Percentiles rank a stretch among this genome's conserved stretches.
Evolutionary conservation across 2,113 vertebrate species (phyloP).

Genomic region (Tichodroma muraria): DNA sequence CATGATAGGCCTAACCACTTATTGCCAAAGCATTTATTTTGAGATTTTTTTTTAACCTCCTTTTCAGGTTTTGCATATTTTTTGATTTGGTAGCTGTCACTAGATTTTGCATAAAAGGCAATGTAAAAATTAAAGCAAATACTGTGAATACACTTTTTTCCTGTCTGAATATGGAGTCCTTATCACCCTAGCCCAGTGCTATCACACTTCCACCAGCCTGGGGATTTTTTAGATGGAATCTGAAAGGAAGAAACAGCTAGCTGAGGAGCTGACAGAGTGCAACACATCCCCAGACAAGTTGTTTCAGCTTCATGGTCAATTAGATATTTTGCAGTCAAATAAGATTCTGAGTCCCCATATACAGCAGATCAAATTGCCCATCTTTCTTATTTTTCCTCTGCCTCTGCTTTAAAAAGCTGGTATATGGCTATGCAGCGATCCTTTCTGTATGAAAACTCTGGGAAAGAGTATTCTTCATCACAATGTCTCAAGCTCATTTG

Average conservation of each 20-base stretch:
- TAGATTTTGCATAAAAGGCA: neutral
- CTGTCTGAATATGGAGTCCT: neutral
- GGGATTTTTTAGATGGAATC: neutral
- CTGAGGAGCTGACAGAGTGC: neutral
- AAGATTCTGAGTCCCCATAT: neutral
- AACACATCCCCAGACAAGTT: neutral
- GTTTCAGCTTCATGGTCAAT: slow-evolving; percentile 40
- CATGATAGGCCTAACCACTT: neutral
- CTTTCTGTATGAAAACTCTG: neutral
- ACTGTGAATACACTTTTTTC: neutral
- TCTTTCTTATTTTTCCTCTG: slow-evolving; percentile 2
- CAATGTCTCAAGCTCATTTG: neutral
- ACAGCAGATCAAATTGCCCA: neutral
- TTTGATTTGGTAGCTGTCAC: neutral
- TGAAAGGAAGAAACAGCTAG: neutral
- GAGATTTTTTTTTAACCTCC: neutral
- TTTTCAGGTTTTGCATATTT: neutral
- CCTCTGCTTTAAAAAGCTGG: neutral
- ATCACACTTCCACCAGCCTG: neutral
- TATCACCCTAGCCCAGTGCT: neutral
- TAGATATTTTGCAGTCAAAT: slow-evolving; percentile 31
- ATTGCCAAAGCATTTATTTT: neutral
- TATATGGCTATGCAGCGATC: neutral
- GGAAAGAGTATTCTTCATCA: neutral
- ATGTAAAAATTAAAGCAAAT: neutral